Evolutionary conservation across 30 jellyfish, hydroid and myxozoan genomes (phyloP), one percentile per base, ranked within the genome.

Genomic region (Aurelia coerulea): DNA sequence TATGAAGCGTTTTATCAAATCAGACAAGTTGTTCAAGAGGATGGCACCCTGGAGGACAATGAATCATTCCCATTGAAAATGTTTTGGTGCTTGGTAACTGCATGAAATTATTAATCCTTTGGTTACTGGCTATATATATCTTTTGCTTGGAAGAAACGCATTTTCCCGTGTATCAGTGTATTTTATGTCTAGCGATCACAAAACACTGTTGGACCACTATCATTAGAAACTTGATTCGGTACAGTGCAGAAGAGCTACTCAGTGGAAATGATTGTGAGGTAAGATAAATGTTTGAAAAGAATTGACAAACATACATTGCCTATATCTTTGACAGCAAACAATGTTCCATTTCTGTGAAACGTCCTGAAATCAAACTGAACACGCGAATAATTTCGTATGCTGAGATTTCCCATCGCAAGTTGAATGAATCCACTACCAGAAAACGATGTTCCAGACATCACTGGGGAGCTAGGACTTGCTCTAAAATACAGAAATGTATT

Each of bases 391-490:
- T 87, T 87, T 34, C 64, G 52, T 41, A 90, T 50, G 69, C 95
- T 90, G 83, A 84, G 76, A 35, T 90, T 90, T 31, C 87, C 92
- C 92, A 84, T 68, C 12, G 54, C 52, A 16, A 70, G 95, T 50
- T 70, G 77, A 51, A 84, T 74, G 52, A 75, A 90, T 5, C 97
- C 95, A 60, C 67, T 75, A n/a, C 97, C 97, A 37, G 74, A 73
- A 53, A 90, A 90, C 66, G 92, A 76, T 10, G 90, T 85, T 5
- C 97, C 97, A 39, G 87, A 81, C 29, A 90, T 71, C n/a, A 54
- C 14, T 12, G 35, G 63, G 68, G 79, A 67, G 19, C 71, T 46
- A 35, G 53, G n/a, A 29, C 62, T 29, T 31, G 17, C 8, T 15
- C 62, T 62, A 29, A 56, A 58, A 46, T 68, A 19, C 33, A 4